These are phyloP conservation scores for Bursaphelenchus mucronatus DNA, from an alignment of 1,140 invertebrate species.

Conservation along the genomic window DNA sequence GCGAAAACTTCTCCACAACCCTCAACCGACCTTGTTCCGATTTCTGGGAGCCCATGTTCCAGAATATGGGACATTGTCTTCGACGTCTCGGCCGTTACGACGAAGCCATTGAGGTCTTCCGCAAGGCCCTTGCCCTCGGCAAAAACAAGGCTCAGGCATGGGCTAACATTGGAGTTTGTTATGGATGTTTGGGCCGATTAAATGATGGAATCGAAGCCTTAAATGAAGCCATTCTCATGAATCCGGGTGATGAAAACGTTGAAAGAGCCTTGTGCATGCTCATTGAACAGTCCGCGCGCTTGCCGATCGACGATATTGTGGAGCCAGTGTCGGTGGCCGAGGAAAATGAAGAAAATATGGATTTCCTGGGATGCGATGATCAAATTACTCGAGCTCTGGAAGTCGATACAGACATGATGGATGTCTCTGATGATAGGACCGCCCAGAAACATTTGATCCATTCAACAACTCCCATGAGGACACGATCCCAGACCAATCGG, in stretches of 20 bases:
- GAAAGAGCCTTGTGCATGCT: too few relatives aligned
- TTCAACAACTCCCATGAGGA: too few relatives aligned
- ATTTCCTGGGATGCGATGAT: too few relatives aligned
- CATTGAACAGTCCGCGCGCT: too few relatives aligned
- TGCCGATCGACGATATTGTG: too few relatives aligned
- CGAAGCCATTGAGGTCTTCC: slow-evolving; percentile 40
- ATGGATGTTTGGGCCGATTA: slow-evolving; percentile 31
- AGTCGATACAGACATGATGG: too few relatives aligned
- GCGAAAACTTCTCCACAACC: slow-evolving; percentile 21
- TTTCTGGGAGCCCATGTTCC: slow-evolving; percentile 50
- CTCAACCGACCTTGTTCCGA: slow-evolving; percentile 21
- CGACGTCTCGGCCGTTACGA: slow-evolving; percentile 39
- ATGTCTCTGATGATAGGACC: too few relatives aligned
- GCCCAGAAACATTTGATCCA: too few relatives aligned
- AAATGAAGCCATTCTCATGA: slow-evolving; percentile 39
- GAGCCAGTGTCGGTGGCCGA: too few relatives aligned
- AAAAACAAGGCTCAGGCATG: slow-evolving; percentile 36
- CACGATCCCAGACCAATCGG: too few relatives aligned
- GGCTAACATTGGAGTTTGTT: slow-evolving; percentile 39
- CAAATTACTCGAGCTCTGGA: too few relatives aligned
- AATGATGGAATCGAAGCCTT: slow-evolving; percentile 37
- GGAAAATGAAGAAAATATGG: too few relatives aligned
- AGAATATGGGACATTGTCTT: slow-evolving; percentile 47
- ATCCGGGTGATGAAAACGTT: slow-evolving; percentile 33
- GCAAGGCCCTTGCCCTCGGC: slow-evolving; percentile 32